Base-by-base conservation (phyloP, 2,888 invertebrate species). In the Catotricha subobsoleta region DNA sequence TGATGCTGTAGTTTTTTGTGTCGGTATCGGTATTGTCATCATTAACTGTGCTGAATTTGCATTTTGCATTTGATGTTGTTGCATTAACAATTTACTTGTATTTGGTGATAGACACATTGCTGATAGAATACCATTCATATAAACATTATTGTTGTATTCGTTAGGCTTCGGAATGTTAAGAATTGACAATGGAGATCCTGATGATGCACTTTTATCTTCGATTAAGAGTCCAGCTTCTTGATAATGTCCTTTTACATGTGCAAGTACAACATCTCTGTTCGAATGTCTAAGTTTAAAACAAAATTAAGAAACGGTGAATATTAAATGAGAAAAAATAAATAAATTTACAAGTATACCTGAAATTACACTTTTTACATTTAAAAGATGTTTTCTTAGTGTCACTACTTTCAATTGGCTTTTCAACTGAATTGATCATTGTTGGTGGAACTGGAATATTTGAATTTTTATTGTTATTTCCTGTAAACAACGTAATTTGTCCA, bases 301-400 rank as follows among this genome's bases (percentile, higher is more conserved):
- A 41, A 7, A 16, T 23, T 15, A 33, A 41, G 13, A 19, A 3
- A 31, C 29, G 15, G 25, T 31, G 23, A 41, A 19, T 37, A 31
- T 28, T 12, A 18, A 12, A 39, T 6, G 16, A 19, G 4, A 12
- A 18, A 44, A 41, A 44, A 33, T 40, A 8, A 25, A 18, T 29
- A 15, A 28, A 42, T 16, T 27, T 23, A 41, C 41, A 34, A 41
- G 65, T 69, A 69, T 60, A 83, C 83, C 76, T 79, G 62, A 81
- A 90, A 57, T 79, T 76, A 62, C 91, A 92, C 55, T 82, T 82
- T 62, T 86, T 86, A 62, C 91, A 92, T 58, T 86, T 83, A 80
- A 87, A 87, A 50, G 80, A 63, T 12, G 80, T 81, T 53, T 76
- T 76, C 62, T 80, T 82, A 31, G 70, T 67, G 39, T 44, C 40